phyloP scores from a whole-genome alignment of 1,140 invertebrate genomes.

The Thaumetopoea pityocampa region DNA sequence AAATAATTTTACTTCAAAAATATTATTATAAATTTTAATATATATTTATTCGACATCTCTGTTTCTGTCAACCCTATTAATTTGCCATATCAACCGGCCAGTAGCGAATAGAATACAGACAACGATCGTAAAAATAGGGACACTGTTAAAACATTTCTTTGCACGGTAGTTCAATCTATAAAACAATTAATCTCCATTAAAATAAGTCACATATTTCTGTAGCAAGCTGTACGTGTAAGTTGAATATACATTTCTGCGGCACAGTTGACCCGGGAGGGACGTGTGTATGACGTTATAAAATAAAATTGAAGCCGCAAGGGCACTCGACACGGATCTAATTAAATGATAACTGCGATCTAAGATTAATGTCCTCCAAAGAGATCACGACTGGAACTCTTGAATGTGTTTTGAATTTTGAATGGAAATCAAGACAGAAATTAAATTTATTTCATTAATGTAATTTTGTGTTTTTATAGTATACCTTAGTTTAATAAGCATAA shows the following conservation, averaged over 20 bases:
- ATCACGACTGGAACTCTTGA: slow-evolving; percentile 48
- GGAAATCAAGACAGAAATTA: slow-evolving; percentile 9
- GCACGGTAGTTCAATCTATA: too few relatives aligned
- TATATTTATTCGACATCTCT: not conserved
- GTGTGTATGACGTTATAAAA: slow-evolving; percentile 75
- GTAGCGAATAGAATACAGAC: slow-evolving; percentile 57
- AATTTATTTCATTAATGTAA: slow-evolving; percentile 10
- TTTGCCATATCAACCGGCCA: slow-evolving; percentile 61
- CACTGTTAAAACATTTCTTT: slow-evolving; percentile 36
- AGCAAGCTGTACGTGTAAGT: too few relatives aligned
- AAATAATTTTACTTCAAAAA: too few relatives aligned
- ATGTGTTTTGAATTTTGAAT: slow-evolving; percentile 12
- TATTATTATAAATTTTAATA: too few relatives aligned
- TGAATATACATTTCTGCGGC: slow-evolving; percentile 32
- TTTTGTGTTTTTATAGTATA: too few relatives aligned
- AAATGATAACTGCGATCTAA: slow-evolving; percentile 72
- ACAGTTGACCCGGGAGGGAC: slow-evolving; percentile 54
- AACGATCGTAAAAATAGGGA: slow-evolving; percentile 51
- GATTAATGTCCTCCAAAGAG: slow-evolving; percentile 65
- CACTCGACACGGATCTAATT: slow-evolving; percentile 69
- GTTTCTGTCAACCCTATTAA: slow-evolving; percentile 53
- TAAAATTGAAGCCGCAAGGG: slow-evolving; percentile 73
- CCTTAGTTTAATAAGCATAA: too few relatives aligned
- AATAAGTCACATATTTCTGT: too few relatives aligned
- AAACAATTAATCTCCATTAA: too few relatives aligned